Conservation (phyloP, 2,888 invertebrate species). For the Phortica magna region DNA sequence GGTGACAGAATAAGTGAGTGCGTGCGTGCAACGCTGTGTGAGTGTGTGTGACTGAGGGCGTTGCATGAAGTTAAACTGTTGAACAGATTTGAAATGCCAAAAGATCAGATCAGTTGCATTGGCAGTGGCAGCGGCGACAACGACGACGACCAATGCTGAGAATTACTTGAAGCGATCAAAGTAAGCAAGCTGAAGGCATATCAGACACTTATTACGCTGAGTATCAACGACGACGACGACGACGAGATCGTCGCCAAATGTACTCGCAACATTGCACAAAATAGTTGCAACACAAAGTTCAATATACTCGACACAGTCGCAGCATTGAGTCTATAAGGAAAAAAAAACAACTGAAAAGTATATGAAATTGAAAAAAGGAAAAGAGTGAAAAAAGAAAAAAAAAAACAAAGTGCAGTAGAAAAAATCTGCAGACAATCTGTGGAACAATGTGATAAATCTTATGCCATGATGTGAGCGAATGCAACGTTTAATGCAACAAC, state of each 20-base stretch:
- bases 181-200: constrained; percentile 55
- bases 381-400: constrained; percentile 9
- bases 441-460: constrained; percentile 75
- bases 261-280: constrained; percentile 42
- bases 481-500: constrained; percentile 60
- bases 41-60: no score
- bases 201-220: constrained; percentile 67
- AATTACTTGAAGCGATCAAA: constrained; percentile 8
- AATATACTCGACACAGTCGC: constrained; percentile 53
- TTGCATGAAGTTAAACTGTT: neutral
- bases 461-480: constrained; percentile 60
- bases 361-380: neutral
- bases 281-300: constrained; percentile 64
- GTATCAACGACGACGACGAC: constrained; percentile 56
- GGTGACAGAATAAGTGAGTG: neutral
- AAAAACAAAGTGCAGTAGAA: constrained; percentile 63
- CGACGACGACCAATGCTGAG: constrained; percentile 26
- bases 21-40: no score
- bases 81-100: neutral
- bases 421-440: constrained; percentile 71
- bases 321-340: constrained; percentile 1
- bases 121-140: no score
- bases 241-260: neutral
- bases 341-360: neutral
- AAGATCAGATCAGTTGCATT: no score